Conservation (phyloP, 1,140 invertebrate genomes). For the Drosophila tropicalis region DNA sequence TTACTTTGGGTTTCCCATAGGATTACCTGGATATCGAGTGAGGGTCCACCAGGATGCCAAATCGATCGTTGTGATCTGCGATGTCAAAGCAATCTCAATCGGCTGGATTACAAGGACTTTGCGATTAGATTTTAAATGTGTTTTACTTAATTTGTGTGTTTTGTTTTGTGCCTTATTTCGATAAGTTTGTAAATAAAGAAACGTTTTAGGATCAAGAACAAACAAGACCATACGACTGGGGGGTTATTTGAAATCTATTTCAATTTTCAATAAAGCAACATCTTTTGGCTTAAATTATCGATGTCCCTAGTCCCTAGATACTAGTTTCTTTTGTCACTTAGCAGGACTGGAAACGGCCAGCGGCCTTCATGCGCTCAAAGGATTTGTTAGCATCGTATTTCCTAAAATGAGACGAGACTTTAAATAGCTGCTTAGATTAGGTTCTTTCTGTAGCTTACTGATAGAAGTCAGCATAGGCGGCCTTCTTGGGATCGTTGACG, state of each 20-base stretch:
- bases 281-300: slow-evolving; percentile 67
- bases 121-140: slow-evolving; percentile 90
- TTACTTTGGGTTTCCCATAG: slow-evolving; percentile 83
- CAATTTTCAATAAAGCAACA: slow-evolving; percentile 67
- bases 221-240: slow-evolving; percentile 22
- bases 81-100: slow-evolving; percentile 91
- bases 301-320: slow-evolving; percentile 16
- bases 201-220: slow-evolving; percentile 48
- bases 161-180: slow-evolving; percentile 70
- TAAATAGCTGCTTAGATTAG: not conserved
- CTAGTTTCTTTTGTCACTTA: slow-evolving; percentile 24
- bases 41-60: slow-evolving; percentile 92
- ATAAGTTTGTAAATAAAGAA: slow-evolving; percentile 73
- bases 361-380: slow-evolving; percentile 85
- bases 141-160: slow-evolving; percentile 41
- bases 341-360: slow-evolving; percentile 84
- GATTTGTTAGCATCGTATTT: slow-evolving; percentile 85
- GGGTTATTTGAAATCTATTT: slow-evolving; percentile 68
- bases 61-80: slow-evolving; percentile 92
- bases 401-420: slow-evolving; percentile 72
- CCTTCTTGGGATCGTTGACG: slow-evolving; percentile 84
- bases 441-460: slow-evolving; percentile 74
- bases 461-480: slow-evolving; percentile 85
- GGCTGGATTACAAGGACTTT: slow-evolving; percentile 91
- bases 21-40: slow-evolving; percentile 91